Evolutionary conservation across 2,888 invertebrate genomes (phyloP), one percentile per base, ranked within the genome.

Genomic region (Pyrrhia umbra): DNA sequence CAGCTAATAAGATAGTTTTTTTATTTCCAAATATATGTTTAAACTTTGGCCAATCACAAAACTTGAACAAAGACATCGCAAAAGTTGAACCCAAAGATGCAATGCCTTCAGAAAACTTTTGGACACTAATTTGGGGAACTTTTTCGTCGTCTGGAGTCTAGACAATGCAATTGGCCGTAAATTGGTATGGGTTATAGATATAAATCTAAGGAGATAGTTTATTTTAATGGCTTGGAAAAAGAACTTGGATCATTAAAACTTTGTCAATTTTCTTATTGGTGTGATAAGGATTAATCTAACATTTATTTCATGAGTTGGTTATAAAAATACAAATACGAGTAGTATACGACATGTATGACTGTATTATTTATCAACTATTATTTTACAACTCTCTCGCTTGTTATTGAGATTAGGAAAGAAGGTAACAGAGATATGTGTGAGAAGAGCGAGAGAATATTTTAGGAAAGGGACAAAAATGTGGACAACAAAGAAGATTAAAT

Each of bases 211-310:
- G 47, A 46, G 4, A 6, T 20, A 20, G 34, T 61, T 62, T 59
- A 30, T 47, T 45, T 54, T 63, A 52, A 39, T 51, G 42, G 20
- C 9, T 30, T 8, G 9, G 15, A 56, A 46, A 16, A 40, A 54
- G 1, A 55, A 65, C 50, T 59, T 47, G 10, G 18, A 30, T 57
- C 10, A 8, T 76, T 65, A 50, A 34, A 65, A 60, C 56, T 73
- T 68, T 64, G 68, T 45, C n/a, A 50, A 49, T 58, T 39, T 39
- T 52, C 10, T 59, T 51, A 13, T 27, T 25, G n/a, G 5, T 6
- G n/a, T 30, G 2, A 23, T 39, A 21, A 37, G 15, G 6, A 37
- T 37, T 27, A 6, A 37, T 37, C 6, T 37, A n/a, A 15, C 15
- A 15, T 15, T 37, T 37, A 6, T 37, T 37, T 37, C 6, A 5